Conservation (phyloP, 1,140 invertebrate species). For the Drosophila neocordata region DNA sequence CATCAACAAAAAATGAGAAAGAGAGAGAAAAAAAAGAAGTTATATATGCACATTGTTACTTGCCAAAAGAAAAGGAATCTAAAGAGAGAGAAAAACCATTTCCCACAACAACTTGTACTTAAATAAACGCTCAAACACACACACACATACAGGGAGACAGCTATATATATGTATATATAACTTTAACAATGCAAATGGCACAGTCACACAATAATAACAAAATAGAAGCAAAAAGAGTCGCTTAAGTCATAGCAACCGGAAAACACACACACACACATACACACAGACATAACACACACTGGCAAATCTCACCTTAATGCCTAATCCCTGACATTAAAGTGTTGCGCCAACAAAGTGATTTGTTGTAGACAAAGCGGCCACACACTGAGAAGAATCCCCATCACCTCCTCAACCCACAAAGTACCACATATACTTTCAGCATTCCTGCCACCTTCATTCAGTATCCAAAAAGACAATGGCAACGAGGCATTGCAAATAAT, state of each 20-base stretch:
- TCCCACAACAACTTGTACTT: constrained; percentile 34
- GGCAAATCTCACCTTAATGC: constrained; percentile 76
- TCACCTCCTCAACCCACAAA: constrained; percentile 6
- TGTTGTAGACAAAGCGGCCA: constrained; percentile 72
- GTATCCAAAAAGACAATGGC: constrained; percentile 35
- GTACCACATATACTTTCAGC: constrained; percentile 28
- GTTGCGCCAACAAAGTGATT: constrained; percentile 79
- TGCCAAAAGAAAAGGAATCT: neutral
- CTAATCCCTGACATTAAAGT: constrained; percentile 79
- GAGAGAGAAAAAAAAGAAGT: no score
- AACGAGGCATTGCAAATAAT: constrained; percentile 77
- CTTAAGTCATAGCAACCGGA: neutral
- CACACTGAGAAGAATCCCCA: constrained; percentile 40
- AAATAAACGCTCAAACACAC: constrained; percentile 18
- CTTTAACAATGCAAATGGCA: constrained; percentile 44
- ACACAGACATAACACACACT: constrained; percentile 28
- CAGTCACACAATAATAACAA: constrained; percentile 20
- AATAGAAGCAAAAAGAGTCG: neutral
- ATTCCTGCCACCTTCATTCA: constrained; percentile 39
- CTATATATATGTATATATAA: neutral
- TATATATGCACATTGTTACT: neutral
- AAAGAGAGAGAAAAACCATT: neutral
- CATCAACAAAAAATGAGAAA: neutral
- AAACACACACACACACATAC: neutral
- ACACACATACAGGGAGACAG: constrained; percentile 7